Evolutionary conservation across 2,113 vertebrate species (phyloP).

Genomic region (Grantiella picta): DNA sequence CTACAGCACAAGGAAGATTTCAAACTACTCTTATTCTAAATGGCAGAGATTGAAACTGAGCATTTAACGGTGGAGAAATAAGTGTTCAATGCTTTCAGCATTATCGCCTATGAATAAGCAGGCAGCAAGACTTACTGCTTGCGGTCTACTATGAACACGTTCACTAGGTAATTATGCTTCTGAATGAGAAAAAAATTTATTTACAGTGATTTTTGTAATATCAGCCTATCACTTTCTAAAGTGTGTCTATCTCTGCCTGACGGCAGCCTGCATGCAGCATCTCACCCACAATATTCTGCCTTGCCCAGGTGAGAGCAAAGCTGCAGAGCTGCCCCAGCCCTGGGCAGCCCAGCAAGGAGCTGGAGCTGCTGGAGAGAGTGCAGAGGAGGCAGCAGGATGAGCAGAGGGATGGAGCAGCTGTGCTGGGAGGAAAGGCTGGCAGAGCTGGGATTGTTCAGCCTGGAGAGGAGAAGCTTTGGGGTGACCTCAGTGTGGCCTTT

Average conservation of each 20-base stretch:
- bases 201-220: background rate
- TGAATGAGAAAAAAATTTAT: background rate
- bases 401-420: background rate
- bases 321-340: background rate
- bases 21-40: background rate
- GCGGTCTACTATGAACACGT: background rate
- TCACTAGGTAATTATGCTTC: background rate
- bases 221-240: background rate
- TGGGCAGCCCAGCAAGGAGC: background rate
- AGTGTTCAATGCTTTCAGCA: background rate
- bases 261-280: background rate
- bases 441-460: background rate
- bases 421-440: background rate
- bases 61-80: background rate
- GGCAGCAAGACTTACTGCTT: background rate
- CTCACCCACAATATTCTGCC: background rate
- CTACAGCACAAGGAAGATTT: background rate
- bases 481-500: background rate
- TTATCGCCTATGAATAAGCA: background rate
- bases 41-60: background rate
- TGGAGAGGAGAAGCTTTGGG: background rate
- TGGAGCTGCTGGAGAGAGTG: background rate
- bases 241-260: background rate
- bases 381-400: background rate
- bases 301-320: background rate